These are phyloP conservation scores for Microchirus variegatus DNA, from an alignment of 2,797 vertebrate genomes.

Conservation along the genomic window DNA sequence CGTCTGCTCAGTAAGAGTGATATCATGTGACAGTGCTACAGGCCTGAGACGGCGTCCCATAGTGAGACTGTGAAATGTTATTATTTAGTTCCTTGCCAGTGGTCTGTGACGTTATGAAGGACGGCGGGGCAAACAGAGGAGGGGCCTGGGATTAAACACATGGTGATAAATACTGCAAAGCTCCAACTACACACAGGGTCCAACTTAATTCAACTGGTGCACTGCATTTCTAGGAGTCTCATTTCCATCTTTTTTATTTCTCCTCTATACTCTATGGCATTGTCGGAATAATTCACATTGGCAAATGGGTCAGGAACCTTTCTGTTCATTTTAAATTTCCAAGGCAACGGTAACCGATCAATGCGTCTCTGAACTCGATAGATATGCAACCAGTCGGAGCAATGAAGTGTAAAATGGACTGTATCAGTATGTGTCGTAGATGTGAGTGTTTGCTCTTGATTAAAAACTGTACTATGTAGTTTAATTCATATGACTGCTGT, in stretches of 20 bases:
- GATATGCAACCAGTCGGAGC: background rate
- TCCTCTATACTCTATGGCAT: background rate
- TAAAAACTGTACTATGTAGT: no score
- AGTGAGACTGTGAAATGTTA: slow-evolving; percentile 81
- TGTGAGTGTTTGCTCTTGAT: no score
- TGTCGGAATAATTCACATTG: background rate
- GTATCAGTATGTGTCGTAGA: background rate
- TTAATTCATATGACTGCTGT: no score
- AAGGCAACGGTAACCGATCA: background rate
- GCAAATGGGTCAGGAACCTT: background rate
- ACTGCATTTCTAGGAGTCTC: slow-evolving; percentile 16
- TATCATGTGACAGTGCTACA: slow-evolving; percentile 76
- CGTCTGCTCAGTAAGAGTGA: slow-evolving; percentile 56
- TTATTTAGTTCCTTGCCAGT: slow-evolving; percentile 78
- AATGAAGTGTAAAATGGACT: no score
- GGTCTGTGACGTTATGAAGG: slow-evolving; percentile 74
- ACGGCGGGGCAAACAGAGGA: slow-evolving; percentile 56
- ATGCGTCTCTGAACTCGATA: background rate
- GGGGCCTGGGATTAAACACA: slow-evolving; percentile 58
- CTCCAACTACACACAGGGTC: slow-evolving; percentile 21
- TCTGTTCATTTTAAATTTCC: background rate
- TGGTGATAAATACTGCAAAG: slow-evolving; percentile 49
- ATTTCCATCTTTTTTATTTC: slow-evolving; percentile 41
- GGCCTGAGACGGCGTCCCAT: slow-evolving; percentile 64
- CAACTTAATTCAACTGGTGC: slow-evolving; percentile 41